These are phyloP conservation scores for Brachionus sp. DNA, from an alignment of 1,140 invertebrate species.

Conservation along the genomic window DNA sequence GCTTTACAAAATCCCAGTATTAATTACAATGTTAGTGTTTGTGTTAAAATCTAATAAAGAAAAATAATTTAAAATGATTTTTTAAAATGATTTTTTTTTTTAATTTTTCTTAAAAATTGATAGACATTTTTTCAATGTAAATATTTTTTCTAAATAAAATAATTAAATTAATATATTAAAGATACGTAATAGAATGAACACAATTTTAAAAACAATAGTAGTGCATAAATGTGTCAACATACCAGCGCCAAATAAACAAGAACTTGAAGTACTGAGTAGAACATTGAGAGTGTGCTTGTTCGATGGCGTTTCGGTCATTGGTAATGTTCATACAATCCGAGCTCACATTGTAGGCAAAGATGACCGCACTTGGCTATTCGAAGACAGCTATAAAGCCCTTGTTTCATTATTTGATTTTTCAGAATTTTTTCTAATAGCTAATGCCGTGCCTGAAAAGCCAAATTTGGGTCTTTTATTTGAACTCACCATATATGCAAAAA, in stretches of 20 bases:
- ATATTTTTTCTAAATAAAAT: neutral
- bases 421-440: constrained; percentile 13
- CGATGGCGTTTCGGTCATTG: constrained; percentile 1
- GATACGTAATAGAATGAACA: neutral
- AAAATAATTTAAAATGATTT: too few species aligned
- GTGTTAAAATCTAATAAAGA: too few species aligned
- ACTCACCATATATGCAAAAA: constrained; percentile 25
- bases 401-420: constrained; percentile 38
- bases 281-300: constrained; percentile 10
- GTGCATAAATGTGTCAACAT: constrained; percentile 34
- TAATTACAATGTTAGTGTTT: too few species aligned
- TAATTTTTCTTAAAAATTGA: too few species aligned
- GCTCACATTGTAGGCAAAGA: constrained; percentile 31
- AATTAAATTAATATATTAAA: neutral
- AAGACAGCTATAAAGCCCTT: neutral
- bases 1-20: too few species aligned
- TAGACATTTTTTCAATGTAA: too few species aligned
- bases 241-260: constrained; percentile 34
- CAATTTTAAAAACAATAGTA: neutral
- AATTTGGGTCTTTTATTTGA: constrained; percentile 35
- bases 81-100: too few species aligned
- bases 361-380: constrained; percentile 32
- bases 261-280: constrained; percentile 14
- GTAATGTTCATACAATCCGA: constrained; percentile 20
- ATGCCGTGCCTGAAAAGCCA: constrained; percentile 4